A percentile compares a stretch with the other conserved stretches of the same genome.
These are phyloP conservation scores for Amyelois transitella DNA, from an alignment of 1,140 invertebrate species.

Conservation along the genomic window DNA sequence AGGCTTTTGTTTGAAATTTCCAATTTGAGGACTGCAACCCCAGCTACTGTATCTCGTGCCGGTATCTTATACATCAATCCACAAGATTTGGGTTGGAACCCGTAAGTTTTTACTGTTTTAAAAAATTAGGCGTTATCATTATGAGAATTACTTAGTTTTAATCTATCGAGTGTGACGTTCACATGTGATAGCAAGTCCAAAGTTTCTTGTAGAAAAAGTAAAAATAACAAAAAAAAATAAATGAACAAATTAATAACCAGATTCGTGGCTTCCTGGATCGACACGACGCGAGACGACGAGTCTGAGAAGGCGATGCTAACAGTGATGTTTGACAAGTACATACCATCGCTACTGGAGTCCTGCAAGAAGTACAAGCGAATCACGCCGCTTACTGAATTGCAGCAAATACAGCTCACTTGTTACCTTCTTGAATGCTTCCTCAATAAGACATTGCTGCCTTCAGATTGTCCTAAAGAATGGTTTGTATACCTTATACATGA, in stretches of 20 bases:
- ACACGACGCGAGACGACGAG: slow-evolving; percentile 81
- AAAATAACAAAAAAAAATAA: not conserved
- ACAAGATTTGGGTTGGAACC: slow-evolving; percentile 97
- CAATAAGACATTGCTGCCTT: slow-evolving; percentile 85
- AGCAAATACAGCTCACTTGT: slow-evolving; percentile 93
- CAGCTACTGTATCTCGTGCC: slow-evolving; percentile 95
- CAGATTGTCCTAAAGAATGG: slow-evolving; percentile 93
- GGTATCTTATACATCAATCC: slow-evolving; percentile 95
- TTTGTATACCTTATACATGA: slow-evolving; percentile 35
- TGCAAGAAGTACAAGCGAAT: slow-evolving; percentile 92
- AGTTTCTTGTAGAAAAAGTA: not conserved
- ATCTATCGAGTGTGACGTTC: too few relatives aligned
- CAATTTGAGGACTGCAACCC: slow-evolving; percentile 93
- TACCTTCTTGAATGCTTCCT: slow-evolving; percentile 91
- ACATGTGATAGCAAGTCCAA: not conserved
- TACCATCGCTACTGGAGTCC: slow-evolving; percentile 88
- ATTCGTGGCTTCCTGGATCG: slow-evolving; percentile 94
- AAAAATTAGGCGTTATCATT: too few relatives aligned
- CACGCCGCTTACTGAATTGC: slow-evolving; percentile 92
- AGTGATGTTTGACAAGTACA: slow-evolving; percentile 95
- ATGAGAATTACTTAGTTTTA: too few relatives aligned
- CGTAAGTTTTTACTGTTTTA: slow-evolving; percentile 83
- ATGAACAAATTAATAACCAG: slow-evolving; percentile 47
- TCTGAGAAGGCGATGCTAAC: slow-evolving; percentile 87
- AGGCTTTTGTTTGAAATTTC: slow-evolving; percentile 95